Conservation (phyloP, 2,888 invertebrate species). For the Cosmia trapezina region DNA sequence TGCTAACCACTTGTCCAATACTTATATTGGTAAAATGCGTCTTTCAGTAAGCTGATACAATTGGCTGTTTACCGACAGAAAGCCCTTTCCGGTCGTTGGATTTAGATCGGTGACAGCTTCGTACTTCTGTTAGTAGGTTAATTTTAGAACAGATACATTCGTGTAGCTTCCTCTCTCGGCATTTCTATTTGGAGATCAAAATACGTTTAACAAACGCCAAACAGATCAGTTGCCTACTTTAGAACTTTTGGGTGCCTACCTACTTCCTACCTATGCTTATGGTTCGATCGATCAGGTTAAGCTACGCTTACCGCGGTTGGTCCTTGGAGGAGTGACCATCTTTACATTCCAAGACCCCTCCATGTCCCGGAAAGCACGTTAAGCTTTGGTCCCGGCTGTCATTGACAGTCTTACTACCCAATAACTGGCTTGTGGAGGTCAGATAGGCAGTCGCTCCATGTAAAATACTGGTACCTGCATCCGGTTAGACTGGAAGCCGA, state of each 20-base stretch:
- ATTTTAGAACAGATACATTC: constrained; percentile 26
- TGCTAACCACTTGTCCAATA: not conserved
- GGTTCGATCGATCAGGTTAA: too few relatives aligned
- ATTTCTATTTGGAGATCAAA: constrained; percentile 4
- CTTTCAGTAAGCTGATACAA: constrained; percentile 3
- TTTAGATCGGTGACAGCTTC: not conserved
- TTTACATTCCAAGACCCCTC: too few relatives aligned
- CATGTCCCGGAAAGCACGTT: too few relatives aligned
- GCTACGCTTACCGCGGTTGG: too few relatives aligned
- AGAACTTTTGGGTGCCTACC: not conserved
- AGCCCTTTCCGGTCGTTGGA: not conserved
- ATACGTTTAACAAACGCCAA: not conserved
- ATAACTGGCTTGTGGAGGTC: too few relatives aligned
- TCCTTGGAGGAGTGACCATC: too few relatives aligned
- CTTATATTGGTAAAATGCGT: not conserved
- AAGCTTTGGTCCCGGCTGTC: too few relatives aligned
- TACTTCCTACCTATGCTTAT: too few relatives aligned
- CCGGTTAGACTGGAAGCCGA: too few relatives aligned
- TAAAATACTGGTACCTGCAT: too few relatives aligned
- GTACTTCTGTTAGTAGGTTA: constrained; percentile 7
- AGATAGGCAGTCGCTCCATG: too few relatives aligned
- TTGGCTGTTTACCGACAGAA: not conserved
- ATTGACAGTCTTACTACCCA: too few relatives aligned
- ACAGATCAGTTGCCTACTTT: not conserved
- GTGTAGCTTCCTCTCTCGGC: not conserved